Evolutionary conservation across 2,888 invertebrate species (phyloP).

Genomic region (Protonemura montana): DNA sequence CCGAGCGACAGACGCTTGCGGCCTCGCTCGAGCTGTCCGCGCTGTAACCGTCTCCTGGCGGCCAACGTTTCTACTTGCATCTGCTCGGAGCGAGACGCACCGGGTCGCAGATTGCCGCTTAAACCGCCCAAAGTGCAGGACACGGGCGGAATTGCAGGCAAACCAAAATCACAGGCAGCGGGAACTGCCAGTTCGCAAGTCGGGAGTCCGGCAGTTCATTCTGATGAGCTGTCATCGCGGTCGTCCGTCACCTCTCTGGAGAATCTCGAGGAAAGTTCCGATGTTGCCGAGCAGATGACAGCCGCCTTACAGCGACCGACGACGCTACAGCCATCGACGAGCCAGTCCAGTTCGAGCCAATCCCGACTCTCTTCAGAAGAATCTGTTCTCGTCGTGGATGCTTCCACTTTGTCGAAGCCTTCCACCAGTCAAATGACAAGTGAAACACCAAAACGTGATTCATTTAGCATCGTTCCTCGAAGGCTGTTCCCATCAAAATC

Average conservation of each 20-base stretch:
- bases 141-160: constrained; percentile 23
- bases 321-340: constrained; percentile 42
- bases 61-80: constrained; percentile 28
- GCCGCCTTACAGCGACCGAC: constrained; percentile 33
- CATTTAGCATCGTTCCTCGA: constrained; percentile 3
- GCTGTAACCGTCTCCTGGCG: constrained; percentile 45
- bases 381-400: neutral
- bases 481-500: constrained; percentile 17
- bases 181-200: no score
- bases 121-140: constrained; percentile 44
- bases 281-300: constrained; percentile 48
- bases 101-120: neutral
- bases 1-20: constrained; percentile 24
- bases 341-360: constrained; percentile 21
- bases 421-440: constrained; percentile 19
- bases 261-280: constrained; percentile 42
- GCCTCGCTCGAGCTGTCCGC: constrained; percentile 39
- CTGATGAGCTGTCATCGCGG: neutral
- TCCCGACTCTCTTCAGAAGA: neutral
- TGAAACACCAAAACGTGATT: constrained; percentile 4
- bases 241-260: neutral
- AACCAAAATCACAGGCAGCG: no score
- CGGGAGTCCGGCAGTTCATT: no score
- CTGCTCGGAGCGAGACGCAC: neutral
- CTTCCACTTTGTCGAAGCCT: neutral